Base-by-base conservation (phyloP, 53 echinoderm and acorn worm genomes). In the Echinometra lucunter region DNA sequence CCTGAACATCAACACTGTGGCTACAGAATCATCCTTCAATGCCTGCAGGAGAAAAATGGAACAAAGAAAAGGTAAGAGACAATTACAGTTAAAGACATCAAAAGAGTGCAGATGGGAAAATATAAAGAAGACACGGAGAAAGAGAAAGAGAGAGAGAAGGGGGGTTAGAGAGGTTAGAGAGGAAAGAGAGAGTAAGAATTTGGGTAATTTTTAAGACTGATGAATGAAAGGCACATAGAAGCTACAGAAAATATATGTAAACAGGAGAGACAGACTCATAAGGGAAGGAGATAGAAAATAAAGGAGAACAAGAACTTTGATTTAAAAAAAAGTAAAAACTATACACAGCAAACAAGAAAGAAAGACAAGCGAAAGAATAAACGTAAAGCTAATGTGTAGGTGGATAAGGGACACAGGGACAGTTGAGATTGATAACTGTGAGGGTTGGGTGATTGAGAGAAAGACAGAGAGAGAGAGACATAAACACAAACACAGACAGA, bases 401-500 rank as follows among this genome's bases (percentile, higher is more conserved):
- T 16, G n/a, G 28, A 30, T 7, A 88, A 32, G 55, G 55, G 12
- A 49, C 49, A 56, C 28, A 55, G 10, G 27, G 88, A 53, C 13
- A n/a, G 53, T 28, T n/a, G 11, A 88, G 55, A 56, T 30, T 28
- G 28, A 56, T 16, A 88, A 56, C 15, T 0, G 32, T 53, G 88
- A 30, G 23, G 28, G 7, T 40, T 53, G n/a, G 94, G 42, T 82
- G 34, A 58, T 27, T 12, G 78, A 75, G 83, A 25, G 35, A 35
- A 49, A 49, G 56, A 13, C 7, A 13, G 56, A 13, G 13, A 47
- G 27, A 13, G 87, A 57, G 15, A 49, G 38, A 58, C 37, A 35
- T 37, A 37, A 74, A 92, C 35, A 74, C 56, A 70, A 70, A 53
- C 74, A 92, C 35, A 75, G 72, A 74, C 23, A 35, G 74, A 69